These are phyloP conservation scores for Enteromius paludinosus DNA, from an alignment of 2,797 vertebrate genomes.

Conservation along the genomic window DNA sequence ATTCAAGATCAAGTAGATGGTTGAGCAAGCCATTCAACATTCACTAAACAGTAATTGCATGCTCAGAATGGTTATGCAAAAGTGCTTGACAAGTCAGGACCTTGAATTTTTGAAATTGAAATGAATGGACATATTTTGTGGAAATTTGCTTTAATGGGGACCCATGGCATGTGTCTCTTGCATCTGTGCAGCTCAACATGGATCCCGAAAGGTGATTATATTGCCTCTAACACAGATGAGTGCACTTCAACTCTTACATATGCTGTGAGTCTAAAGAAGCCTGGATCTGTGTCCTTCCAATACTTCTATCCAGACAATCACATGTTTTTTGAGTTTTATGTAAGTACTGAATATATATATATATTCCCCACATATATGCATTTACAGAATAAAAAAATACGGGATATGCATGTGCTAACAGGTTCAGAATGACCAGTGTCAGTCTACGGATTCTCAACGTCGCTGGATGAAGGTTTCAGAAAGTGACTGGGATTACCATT, in stretches of 20 bases:
- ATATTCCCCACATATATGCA: neutral
- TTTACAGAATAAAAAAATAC: neutral
- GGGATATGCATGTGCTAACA: conserved; percentile 58
- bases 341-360: conserved; percentile 71
- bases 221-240: conserved; percentile 93
- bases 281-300: conserved; percentile 88
- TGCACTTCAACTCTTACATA: conserved; percentile 92
- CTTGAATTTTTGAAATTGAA: conserved; percentile 27
- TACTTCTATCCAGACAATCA: conserved; percentile 91
- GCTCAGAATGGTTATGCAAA: neutral
- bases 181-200: conserved; percentile 85
- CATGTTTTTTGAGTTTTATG: conserved; percentile 97
- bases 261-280: conserved; percentile 90
- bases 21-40: neutral
- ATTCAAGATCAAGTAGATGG: conserved; percentile 33
- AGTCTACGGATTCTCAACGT: conserved; percentile 83
- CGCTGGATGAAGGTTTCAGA: conserved; percentile 89
- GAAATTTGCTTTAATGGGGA: neutral
- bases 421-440: conserved; percentile 98
- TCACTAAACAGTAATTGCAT: conserved; percentile 20
- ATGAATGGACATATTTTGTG: neutral
- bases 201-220: conserved; percentile 85
- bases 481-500: conserved; percentile 84
- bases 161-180: neutral
- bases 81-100: conserved; percentile 1